phyloP scores from a whole-genome alignment of 2,888 invertebrate genomes.

The Coremacera marginata region DNA sequence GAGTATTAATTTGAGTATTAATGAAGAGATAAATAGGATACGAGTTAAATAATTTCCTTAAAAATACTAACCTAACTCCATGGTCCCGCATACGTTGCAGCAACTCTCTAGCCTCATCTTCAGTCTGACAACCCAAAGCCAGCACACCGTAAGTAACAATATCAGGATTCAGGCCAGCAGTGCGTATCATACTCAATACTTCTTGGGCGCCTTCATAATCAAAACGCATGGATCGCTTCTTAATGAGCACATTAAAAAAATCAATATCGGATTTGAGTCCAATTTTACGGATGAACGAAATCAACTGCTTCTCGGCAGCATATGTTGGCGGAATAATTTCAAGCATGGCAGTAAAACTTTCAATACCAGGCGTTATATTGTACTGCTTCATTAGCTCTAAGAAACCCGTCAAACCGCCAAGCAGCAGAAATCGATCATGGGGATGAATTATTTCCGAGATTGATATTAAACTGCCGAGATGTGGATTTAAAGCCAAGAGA shows the following conservation, averaged over 20 bases:
- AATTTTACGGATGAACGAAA: constrained; percentile 74
- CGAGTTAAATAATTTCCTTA: background rate
- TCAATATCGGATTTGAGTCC: constrained; percentile 80
- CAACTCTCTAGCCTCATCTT: constrained; percentile 75
- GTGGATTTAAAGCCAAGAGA: constrained; percentile 74
- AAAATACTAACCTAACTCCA: constrained; percentile 73
- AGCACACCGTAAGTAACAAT: constrained; percentile 89
- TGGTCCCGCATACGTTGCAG: constrained; percentile 78
- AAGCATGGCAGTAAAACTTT: constrained; percentile 83
- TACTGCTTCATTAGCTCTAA: constrained; percentile 79
- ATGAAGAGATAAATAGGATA: background rate
- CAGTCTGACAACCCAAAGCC: constrained; percentile 80
- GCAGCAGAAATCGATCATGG: constrained; percentile 78
- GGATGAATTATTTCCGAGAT: constrained; percentile 73
- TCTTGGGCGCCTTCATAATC: constrained; percentile 79
- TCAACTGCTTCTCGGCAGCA: constrained; percentile 78
- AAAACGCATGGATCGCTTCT: constrained; percentile 78
- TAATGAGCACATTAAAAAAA: constrained; percentile 89
- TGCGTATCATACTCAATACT: constrained; percentile 72
- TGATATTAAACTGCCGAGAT: constrained; percentile 74
- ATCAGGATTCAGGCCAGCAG: constrained; percentile 75
- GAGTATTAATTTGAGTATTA: background rate
- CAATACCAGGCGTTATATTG: constrained; percentile 79
- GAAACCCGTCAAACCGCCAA: constrained; percentile 83
- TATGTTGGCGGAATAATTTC: constrained; percentile 77